Evolutionary conservation across 1,140 invertebrate genomes (phyloP), one percentile per base, ranked within the genome.

Genomic region (Hesperophylax magnus): DNA sequence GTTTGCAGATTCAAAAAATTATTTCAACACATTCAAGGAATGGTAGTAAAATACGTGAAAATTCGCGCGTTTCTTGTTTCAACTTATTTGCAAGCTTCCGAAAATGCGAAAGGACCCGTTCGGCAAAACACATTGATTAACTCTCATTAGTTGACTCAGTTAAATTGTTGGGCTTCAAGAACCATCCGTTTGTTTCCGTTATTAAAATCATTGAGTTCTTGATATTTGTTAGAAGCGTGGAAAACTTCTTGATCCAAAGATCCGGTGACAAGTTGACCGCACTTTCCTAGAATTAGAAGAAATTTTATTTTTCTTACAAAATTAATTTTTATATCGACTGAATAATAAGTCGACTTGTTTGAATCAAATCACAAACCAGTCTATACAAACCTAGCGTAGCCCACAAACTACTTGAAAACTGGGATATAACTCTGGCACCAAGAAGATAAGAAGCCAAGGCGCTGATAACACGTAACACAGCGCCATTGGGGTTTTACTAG

Each of bases 81-180:
- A 67, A 34, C 11, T 8, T 34, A 31, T 67, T 67, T 39, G 63
- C 63, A 34, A 4, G 31, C 17, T 67, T 31, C 34, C 47, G 63
- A 20, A 67, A 67, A n/a, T 31, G 11, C 63, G 27, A n/a, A 22
- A 31, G 63, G 18, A 11, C 27, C 27, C 24, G 63, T 67, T 17
- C 7, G 63, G 27, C 27, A 67, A 67, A 67, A 67, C 63, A 67
- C n/a, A 67, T 27, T 67, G 34, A 17, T 67, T 31, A 31, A 34
- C 27, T 67, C 22, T 67, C 24, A 2, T 2, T 24, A 24, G 20
- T 61, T 20, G 60, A 61, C 60, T 61, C 15, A 24, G 14, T 1
- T 27, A 15, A 61, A 27, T 61, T 27, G 60, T 61, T 61, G 2
- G 11, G 39, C 60, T 61, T 22, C 20, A 24, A 15, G 14, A 20